phyloP scores from a whole-genome alignment of 2,113 vertebrate genomes.

The Dasyurus viverrinus region DNA sequence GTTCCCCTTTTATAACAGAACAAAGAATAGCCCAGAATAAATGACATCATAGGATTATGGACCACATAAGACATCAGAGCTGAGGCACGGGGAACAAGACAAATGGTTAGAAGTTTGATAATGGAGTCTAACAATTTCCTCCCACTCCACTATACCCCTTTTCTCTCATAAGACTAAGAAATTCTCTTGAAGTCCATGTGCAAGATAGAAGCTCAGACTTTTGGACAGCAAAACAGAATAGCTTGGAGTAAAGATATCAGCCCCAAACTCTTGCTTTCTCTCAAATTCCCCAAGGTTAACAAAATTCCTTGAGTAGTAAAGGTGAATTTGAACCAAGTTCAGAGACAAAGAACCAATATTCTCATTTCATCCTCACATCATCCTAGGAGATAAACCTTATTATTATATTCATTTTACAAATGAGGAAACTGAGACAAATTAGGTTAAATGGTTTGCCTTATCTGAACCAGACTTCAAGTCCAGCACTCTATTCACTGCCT shows the following conservation, averaged over 20 bases:
- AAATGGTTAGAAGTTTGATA: background rate
- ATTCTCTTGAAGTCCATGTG: background rate
- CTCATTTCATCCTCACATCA: background rate
- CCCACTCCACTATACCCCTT: too few species aligned
- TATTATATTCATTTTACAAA: background rate
- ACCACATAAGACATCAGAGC: background rate
- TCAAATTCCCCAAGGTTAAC: background rate
- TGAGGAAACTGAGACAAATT: background rate
- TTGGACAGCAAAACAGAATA: background rate
- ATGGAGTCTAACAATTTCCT: background rate
- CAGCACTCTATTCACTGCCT: background rate
- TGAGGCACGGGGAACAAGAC: too few species aligned
- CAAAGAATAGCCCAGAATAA: background rate
- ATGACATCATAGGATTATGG: background rate
- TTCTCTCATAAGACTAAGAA: background rate
- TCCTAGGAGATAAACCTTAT: background rate
- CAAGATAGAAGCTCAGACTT: background rate
- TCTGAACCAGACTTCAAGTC: background rate
- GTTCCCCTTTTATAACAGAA: background rate
- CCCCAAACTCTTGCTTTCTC: background rate
- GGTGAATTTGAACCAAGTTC: background rate
- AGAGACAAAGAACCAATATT: background rate
- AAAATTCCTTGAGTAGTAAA: background rate
- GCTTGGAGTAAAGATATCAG: background rate
- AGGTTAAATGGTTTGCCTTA: background rate